Conservation (phyloP, 30 jellyfish, hydroid and myxozoan species). For the Turritopsis rubra region DNA sequence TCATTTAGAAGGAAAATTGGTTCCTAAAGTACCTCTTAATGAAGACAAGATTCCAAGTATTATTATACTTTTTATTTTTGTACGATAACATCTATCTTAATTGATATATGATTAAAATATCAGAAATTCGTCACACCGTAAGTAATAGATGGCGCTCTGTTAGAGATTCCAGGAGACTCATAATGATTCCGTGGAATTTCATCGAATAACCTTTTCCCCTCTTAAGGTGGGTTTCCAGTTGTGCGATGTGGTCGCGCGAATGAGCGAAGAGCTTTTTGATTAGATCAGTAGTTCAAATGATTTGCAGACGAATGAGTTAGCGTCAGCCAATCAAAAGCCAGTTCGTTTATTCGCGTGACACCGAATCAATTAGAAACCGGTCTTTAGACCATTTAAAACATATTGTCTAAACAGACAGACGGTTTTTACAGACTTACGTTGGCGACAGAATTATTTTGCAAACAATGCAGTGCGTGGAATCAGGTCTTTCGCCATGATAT, state of each 20-base stretch:
- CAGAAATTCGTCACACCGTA: neutral
- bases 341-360: neutral
- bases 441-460: neutral
- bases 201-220: neutral
- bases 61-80: neutral
- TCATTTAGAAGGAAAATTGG: neutral
- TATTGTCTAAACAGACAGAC: neutral
- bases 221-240: neutral
- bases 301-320: neutral
- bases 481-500: neutral
- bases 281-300: neutral
- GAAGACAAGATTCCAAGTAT: neutral
- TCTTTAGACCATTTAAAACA: neutral
- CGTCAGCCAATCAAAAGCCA: neutral
- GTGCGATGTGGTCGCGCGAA: neutral
- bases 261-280: neutral
- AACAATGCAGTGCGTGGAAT: neutral
- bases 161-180: neutral
- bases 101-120: neutral
- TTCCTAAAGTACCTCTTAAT: neutral
- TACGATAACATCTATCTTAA: neutral
- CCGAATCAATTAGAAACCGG: neutral
- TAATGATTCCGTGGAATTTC: neutral
- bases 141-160: neutral
- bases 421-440: too few relatives aligned